These are phyloP conservation scores for Ectropis crepuscularia DNA, from an alignment of 2,888 invertebrate genomes.

Conservation along the genomic window DNA sequence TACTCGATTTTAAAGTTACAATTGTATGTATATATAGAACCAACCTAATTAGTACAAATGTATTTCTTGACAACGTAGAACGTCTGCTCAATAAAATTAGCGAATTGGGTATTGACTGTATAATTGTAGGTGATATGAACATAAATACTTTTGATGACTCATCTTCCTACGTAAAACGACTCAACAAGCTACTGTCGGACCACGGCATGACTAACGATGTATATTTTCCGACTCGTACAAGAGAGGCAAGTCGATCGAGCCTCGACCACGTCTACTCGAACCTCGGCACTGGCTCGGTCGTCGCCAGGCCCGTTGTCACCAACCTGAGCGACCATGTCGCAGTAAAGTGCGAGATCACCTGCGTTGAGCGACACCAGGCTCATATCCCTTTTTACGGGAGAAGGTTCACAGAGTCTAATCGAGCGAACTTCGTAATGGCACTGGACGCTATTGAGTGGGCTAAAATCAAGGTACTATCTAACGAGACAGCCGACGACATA, in stretches of 20 bases:
- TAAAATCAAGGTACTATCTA: background rate
- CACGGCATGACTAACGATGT: conserved; percentile 15
- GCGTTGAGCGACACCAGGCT: background rate
- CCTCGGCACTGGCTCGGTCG: too few species aligned
- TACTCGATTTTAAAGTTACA: too few species aligned
- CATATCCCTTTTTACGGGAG: background rate
- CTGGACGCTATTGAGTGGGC: conserved; percentile 16
- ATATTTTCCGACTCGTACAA: conserved; percentile 15
- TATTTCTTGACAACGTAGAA: conserved; percentile 16
- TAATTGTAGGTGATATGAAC: conserved; percentile 21
- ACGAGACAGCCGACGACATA: background rate
- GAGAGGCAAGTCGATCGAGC: conserved; percentile 1
- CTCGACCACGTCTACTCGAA: conserved; percentile 21
- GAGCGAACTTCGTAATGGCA: conserved; percentile 1
- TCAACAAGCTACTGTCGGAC: too few species aligned
- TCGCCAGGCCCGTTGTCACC: too few species aligned
- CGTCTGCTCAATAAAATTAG: conserved; percentile 21
- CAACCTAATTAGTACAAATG: conserved; percentile 10
- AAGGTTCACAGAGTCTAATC: background rate
- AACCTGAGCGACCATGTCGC: too few species aligned
- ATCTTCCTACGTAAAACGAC: background rate
- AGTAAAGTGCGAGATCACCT: too few species aligned
- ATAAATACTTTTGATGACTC: background rate
- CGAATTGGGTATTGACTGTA: conserved; percentile 3
- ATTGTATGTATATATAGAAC: too few species aligned